Base-by-base conservation (phyloP, 2,797 vertebrate genomes). In the Antrozous pallidus region DNA sequence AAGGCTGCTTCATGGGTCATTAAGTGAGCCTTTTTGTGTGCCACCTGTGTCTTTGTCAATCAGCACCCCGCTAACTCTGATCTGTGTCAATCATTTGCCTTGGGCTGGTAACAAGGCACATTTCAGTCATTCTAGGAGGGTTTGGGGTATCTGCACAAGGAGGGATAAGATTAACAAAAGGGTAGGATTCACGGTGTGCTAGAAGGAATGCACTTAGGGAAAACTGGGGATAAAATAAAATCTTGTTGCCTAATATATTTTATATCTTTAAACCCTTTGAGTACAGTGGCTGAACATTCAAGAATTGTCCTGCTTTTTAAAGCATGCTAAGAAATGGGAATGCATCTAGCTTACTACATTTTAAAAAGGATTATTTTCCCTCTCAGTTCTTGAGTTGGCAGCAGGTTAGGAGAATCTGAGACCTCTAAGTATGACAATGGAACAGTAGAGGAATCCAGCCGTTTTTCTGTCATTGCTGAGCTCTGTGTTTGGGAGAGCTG, bases 1-100 rank as follows among this genome's bases (percentile, higher is more conserved):
- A 88, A 97, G 96, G 95, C 96, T 95, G 97, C 96, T 84, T 97
- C 96, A 96, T 92, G 90, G 83, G 96, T 51, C 74, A 91, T 95
- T 96, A 96, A 96, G 74, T 96, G 96, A 95, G 96, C 95, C 95
- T 83, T 95, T 96, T 91, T 3, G 45, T 96, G 92, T 77, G 95
- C 95, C 36, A 47, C 36, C 94, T 92, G 90, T 94, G 92, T 93
- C 96, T 96, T 97, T 97, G 85, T 80, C 8, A 2, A 0, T 17
- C 67, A 96, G 91, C 94, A 83, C 88, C 96, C 88, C 94, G 94
- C 94, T 91, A 97, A 96, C 95, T 95, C 90, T 40, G 80, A 94
- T 90, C 71, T 95, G 79, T 96, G 96, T 96, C 96, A 96, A 97
- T 97, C 70, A 95, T 88, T 94, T 96, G 96, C 85, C 95, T 96